Base-by-base conservation (phyloP, 2,888 invertebrate species). In the Hylaea fasciaria region DNA sequence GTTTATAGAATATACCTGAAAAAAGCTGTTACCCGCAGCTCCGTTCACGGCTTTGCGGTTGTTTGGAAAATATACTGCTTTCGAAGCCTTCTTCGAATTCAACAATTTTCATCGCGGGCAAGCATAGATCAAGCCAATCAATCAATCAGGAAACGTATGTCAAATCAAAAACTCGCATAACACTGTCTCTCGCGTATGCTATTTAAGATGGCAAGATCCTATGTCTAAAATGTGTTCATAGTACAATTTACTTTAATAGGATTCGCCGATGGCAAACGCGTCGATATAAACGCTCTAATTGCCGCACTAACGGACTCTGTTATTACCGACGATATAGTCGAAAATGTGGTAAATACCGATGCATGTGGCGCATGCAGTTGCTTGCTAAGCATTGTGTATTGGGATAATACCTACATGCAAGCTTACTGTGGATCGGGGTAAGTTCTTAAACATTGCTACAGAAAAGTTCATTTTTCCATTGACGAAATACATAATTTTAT, bases 201-300 rank as follows among this genome's bases (percentile, higher is more conserved):
- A 22, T n/a, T n/a, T 59, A 57, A 59, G 78, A 78, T 76, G 76
- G 72, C 72, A 76, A 69, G 67, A 78, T 67, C 82, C 82, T 82
- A 83, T 83, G 83, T 82, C 76, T 81, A 57, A 57, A 65, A 64
- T 56, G 57, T 62, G 67, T 66, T 65, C 62, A 75, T 70, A 71
- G 72, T 69, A 71, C 71, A 66, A 71, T 72, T 70, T 66, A 72
- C 70, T 73, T 65, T 77, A 78, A 81, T 81, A 72, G 70, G 71
- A 76, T 81, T 79, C 61, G 66, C 53, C 64, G 43, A 63, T 58
- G 49, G 62, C 48, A 53, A 51, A 53, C 59, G 56, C 55, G 62
- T 57, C 50, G 37, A 51, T 53, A 65, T 62, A 67, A 67, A 63
- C 63, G 63, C 39, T 66, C 54, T 67, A 65, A 68, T 68, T 68